Base-by-base conservation (phyloP, 2,113 vertebrate genomes). In the Equus przewalskii region DNA sequence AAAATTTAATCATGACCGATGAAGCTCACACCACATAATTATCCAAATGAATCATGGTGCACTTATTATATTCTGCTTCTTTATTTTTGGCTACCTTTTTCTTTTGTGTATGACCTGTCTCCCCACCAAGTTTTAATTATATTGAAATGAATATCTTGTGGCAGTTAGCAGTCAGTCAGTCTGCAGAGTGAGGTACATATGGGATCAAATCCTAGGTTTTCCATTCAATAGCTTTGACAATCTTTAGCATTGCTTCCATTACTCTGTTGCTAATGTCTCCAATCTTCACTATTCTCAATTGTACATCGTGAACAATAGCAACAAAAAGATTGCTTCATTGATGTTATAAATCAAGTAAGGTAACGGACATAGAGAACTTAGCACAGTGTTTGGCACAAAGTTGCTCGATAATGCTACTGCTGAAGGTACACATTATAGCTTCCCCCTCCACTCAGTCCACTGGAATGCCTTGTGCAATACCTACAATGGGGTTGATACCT, bases 101-200 rank as follows among this genome's bases (percentile, higher is more conserved):
- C 30, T 6, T 62, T 93, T 85, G 22, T 49, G 54, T 70, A 33
- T 82, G 41, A 91, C 18, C 60, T 69, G 4, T 94, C 30, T 91
- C 1, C 28, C 7, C 13, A 60, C 41, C 10, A 72, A 62, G 4
- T 96, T 95, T 93, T 96, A 76, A 65, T 88, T 92, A 70, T 60
- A 93, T 58, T 6, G n/a, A 80, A 7, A 2, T 88, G 84, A 94
- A 95, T 67, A 64, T 30, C 51, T 2, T 56, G 3, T 62, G 12
- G 2, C 18, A 93, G 49, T 46, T 73, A 78, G 54, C n/a, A 30
- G 78, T 73, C n/a, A 30, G 78, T 73, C 36, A 56, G 11, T 24
- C 41, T 84, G 16, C 7, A 46, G n/a, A 82, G 3, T 92, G 24
- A 82, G 15, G 10, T 5, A 30, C 11, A 76, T 16, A 33, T 28